Evolutionary conservation across 1,140 invertebrate species (phyloP).

Genomic region (Drosophila parabipectinata): DNA sequence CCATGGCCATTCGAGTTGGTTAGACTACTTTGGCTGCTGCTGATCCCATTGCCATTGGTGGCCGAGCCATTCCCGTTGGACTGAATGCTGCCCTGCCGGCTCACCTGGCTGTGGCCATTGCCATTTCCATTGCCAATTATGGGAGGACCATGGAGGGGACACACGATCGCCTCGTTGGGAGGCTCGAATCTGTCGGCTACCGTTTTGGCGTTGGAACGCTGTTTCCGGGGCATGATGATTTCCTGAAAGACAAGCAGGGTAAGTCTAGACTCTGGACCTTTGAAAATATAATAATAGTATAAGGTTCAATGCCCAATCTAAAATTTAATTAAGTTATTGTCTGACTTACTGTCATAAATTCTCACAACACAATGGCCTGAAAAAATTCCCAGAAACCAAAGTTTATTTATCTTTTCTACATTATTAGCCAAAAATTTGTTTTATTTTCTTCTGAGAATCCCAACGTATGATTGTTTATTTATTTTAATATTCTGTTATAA

Average conservation of each 20-base stretch:
- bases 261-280: background rate
- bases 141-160: constrained; percentile 62
- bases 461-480: background rate
- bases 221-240: constrained; percentile 90
- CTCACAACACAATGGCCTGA: background rate
- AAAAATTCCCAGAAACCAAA: background rate
- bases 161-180: constrained; percentile 75
- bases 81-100: constrained; percentile 64
- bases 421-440: background rate
- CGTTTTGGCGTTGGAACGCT: constrained; percentile 90
- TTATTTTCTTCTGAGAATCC: background rate
- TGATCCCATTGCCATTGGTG: constrained; percentile 20
- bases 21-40: constrained; percentile 41
- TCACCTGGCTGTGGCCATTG: constrained; percentile 62
- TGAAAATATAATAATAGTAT: too few species aligned
- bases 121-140: constrained; percentile 51
- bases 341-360: background rate
- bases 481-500: background rate
- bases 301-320: background rate
- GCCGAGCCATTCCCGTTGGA: constrained; percentile 47
- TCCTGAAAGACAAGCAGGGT: constrained; percentile 75
- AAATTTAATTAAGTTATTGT: background rate
- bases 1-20: constrained; percentile 54
- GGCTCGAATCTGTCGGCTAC: constrained; percentile 86
- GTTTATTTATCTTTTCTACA: background rate